Evolutionary conservation across 2,888 invertebrate species (phyloP).

Genomic region (Papilio gigon): DNA sequence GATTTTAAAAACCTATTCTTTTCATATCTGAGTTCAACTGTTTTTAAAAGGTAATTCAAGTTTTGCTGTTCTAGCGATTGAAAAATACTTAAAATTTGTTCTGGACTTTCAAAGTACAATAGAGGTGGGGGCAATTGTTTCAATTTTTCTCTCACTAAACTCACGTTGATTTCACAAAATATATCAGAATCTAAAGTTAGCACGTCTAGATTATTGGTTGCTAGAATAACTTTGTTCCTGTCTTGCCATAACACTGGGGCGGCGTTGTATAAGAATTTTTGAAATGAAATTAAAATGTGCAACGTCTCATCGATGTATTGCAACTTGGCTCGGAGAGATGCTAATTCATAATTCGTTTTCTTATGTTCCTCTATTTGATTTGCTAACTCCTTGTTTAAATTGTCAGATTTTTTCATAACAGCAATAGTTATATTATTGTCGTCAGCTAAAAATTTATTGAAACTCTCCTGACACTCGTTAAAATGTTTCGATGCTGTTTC

Average conservation of each 20-base stretch:
- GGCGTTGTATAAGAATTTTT: constrained; percentile 71
- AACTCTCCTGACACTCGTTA: constrained; percentile 73
- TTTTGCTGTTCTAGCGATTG: constrained; percentile 72
- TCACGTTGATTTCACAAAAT: constrained; percentile 60
- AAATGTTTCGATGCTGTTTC: constrained; percentile 69
- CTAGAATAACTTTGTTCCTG: constrained; percentile 58
- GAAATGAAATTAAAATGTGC: constrained; percentile 71
- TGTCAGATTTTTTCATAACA: constrained; percentile 75
- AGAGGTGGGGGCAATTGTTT: constrained; percentile 60
- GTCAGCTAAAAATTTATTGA: constrained; percentile 74
- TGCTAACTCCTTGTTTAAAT: constrained; percentile 65
- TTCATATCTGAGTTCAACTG: constrained; percentile 69
- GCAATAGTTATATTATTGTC: constrained; percentile 76
- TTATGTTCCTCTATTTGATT: constrained; percentile 72
- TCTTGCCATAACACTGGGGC: constrained; percentile 75
- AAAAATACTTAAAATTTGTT: constrained; percentile 67
- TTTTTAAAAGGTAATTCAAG: constrained; percentile 72
- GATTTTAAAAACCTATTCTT: constrained; percentile 71
- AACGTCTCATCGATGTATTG: constrained; percentile 74
- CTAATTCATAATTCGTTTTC: constrained; percentile 68
- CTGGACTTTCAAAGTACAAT: constrained; percentile 69
- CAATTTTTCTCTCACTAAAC: constrained; percentile 56
- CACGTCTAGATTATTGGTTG: constrained; percentile 60
- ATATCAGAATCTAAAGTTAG: constrained; percentile 65
- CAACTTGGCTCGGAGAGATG: constrained; percentile 71